Percentiles rank a stretch among this genome's conserved stretches.
These are phyloP conservation scores for Drosophila falleni DNA, from an alignment of 2,888 invertebrate species.

Conservation along the genomic window DNA sequence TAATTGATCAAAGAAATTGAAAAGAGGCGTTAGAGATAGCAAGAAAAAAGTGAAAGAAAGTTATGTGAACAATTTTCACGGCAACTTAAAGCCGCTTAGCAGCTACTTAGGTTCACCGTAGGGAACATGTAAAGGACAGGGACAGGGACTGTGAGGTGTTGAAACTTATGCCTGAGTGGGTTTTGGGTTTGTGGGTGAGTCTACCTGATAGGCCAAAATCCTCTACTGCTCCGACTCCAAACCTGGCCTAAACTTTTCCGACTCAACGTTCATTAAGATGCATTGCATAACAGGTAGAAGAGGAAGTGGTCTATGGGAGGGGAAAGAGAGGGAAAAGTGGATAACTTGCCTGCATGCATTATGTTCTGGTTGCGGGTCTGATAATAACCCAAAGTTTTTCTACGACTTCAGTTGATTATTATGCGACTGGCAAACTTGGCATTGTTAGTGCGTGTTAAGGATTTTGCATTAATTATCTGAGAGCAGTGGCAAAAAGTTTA, in stretches of 20 bases:
- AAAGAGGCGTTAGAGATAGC: slow-evolving; percentile 8
- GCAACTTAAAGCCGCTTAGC: slow-evolving; percentile 77
- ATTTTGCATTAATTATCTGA: slow-evolving; percentile 78
- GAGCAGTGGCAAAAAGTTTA: slow-evolving; percentile 63
- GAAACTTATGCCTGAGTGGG: slow-evolving; percentile 59
- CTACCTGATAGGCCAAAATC: slow-evolving; percentile 20
- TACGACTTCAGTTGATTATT: slow-evolving; percentile 71
- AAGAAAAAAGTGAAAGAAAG: slow-evolving; percentile 34
- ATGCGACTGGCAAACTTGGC: slow-evolving; percentile 67
- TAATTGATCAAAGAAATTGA: slow-evolving; percentile 70
- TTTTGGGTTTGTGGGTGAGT: slow-evolving; percentile 33
- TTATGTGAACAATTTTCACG: slow-evolving; percentile 66
- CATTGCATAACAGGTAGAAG: slow-evolving; percentile 55
- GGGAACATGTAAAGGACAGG: too few relatives aligned
- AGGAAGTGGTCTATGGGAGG: not conserved
- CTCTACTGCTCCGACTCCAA: not conserved
- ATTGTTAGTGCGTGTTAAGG: slow-evolving; percentile 77
- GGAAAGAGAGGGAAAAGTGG: not conserved
- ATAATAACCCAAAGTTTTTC: slow-evolving; percentile 72
- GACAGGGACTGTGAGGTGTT: not conserved
- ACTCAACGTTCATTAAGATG: slow-evolving; percentile 72
- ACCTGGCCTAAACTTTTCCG: slow-evolving; percentile 31
- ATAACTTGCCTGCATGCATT: slow-evolving; percentile 51
- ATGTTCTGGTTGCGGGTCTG: slow-evolving; percentile 57
- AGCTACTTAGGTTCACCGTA: slow-evolving; percentile 39